Conservation (phyloP, 2,113 vertebrate species). For the Anser cygnoides region DNA sequence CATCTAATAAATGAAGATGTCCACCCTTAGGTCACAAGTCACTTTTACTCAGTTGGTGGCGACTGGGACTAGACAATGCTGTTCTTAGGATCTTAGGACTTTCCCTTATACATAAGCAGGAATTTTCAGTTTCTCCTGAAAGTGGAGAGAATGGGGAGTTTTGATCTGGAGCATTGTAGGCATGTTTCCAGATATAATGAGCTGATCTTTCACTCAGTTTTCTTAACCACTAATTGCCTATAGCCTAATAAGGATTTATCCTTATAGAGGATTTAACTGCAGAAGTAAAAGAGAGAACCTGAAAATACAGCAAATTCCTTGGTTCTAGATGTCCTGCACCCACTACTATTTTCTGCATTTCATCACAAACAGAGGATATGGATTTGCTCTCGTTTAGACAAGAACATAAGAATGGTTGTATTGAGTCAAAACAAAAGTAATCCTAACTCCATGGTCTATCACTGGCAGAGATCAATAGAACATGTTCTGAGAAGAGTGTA, state of each 20-base stretch:
- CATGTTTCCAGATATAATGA: not conserved
- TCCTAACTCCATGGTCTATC: not conserved
- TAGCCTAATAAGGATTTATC: not conserved
- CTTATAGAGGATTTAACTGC: not conserved
- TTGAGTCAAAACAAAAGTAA: not conserved
- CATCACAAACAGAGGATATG: not conserved
- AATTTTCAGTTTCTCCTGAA: not conserved
- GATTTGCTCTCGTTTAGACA: not conserved
- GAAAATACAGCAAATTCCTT: not conserved
- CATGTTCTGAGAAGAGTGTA: not conserved
- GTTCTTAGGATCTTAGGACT: not conserved
- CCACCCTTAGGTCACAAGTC: not conserved
- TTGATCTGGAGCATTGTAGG: not conserved
- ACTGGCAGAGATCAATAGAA: not conserved
- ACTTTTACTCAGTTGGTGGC: not conserved
- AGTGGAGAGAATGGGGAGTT: not conserved
- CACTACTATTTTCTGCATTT: not conserved
- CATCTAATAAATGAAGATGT: not conserved
- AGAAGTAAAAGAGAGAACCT: not conserved
- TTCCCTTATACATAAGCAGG: not conserved
- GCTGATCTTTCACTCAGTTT: not conserved
- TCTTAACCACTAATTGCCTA: not conserved
- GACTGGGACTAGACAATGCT: not conserved
- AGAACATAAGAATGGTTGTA: not conserved
- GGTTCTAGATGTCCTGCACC: not conserved